Base-by-base conservation (phyloP, 2,113 vertebrate species). In the Austrofundulus limnaeus region DNA sequence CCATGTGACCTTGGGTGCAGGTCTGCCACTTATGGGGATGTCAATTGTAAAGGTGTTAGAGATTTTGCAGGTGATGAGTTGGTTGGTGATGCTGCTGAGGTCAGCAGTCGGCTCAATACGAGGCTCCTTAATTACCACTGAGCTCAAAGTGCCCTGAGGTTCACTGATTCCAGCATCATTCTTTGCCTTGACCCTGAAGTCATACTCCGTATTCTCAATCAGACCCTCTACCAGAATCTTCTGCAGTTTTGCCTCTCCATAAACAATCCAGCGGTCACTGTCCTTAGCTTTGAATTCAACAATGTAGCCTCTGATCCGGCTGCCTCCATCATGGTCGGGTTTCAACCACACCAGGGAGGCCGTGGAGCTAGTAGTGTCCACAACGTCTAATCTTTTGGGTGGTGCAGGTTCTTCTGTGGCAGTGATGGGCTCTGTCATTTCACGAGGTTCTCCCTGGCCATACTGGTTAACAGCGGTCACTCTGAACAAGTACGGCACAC, bases 261-360 rank as follows among this genome's bases (percentile, higher is more conserved):
- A 89, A 77, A 91, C 75, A 59, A 94, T 75, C 97, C 97, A 99
- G 77, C 84, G 78, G 59, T 96, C 93, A 76, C 89, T 77, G 78
- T 92, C 95, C 75, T 95, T 98, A 79, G 93, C 94, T 92, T 92
- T 96, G 86, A 93, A 94, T 87, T 99, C 97, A 59, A 98, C 90
- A 54, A 95, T 89, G 77, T 99, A 99, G 50, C 91, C 94, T 83
- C 92, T 95, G 77, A 99, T 90, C 47, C 92, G 94, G 75, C 97
- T 99, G 71, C 97, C 97, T 85, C 97, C 97, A 61, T 98, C 97
- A 19, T 98, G 96, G 28, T 99, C 97, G 50, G 97, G 96, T 82
- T 99, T 98, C 80, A 98, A 88, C 97, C 97, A 99, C 68, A 94
- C 94, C 84, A 99, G 90, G 25, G 93, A 93, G 34, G 93, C 96